These are phyloP conservation scores for Hirundichthys speculiger DNA, from an alignment of 2,113 vertebrate species.

Conservation along the genomic window DNA sequence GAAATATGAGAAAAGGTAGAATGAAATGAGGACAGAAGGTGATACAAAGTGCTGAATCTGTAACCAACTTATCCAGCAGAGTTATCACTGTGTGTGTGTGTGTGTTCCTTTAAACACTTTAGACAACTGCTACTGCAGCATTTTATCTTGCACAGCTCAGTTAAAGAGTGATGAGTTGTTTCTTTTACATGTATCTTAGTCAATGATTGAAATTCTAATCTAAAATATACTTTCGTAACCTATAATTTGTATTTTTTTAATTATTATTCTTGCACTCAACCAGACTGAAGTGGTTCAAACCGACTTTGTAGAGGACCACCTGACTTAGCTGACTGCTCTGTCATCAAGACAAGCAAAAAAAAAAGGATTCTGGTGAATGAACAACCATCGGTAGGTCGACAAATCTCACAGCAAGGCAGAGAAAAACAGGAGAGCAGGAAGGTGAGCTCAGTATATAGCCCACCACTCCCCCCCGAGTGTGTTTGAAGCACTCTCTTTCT, in stretches of 20 bases:
- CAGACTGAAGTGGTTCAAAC: slow-evolving; percentile 40
- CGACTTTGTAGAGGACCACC: slow-evolving; percentile 2
- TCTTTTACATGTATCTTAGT: slow-evolving; percentile 16
- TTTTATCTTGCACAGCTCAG: slow-evolving; percentile 13
- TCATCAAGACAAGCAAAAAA: slow-evolving; percentile 1
- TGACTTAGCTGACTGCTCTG: neutral
- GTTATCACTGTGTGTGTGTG: neutral
- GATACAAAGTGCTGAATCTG: neutral
- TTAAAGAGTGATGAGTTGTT: slow-evolving; percentile 23
- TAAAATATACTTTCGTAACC: neutral
- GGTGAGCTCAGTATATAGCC: slow-evolving; percentile 3
- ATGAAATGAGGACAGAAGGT: slow-evolving; percentile 20
- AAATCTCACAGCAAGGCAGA: too few relatives aligned
- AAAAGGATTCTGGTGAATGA: slow-evolving; percentile 42
- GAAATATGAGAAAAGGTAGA: slow-evolving; percentile 17
- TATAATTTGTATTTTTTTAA: neutral
- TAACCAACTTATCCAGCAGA: neutral
- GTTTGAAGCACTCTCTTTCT: slow-evolving; percentile 36
- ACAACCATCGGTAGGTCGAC: too few relatives aligned
- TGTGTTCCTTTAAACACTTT: neutral
- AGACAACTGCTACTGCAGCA: slow-evolving; percentile 16
- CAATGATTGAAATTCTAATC: slow-evolving; percentile 33
- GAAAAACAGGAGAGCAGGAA: neutral
- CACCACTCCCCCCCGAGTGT: slow-evolving; percentile 8
- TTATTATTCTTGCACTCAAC: slow-evolving; percentile 14